Percentiles rank a stretch among this genome's conserved stretches.
Conservation (phyloP, 2,113 vertebrate species). For the Ibidorhyncha struthersii region DNA sequence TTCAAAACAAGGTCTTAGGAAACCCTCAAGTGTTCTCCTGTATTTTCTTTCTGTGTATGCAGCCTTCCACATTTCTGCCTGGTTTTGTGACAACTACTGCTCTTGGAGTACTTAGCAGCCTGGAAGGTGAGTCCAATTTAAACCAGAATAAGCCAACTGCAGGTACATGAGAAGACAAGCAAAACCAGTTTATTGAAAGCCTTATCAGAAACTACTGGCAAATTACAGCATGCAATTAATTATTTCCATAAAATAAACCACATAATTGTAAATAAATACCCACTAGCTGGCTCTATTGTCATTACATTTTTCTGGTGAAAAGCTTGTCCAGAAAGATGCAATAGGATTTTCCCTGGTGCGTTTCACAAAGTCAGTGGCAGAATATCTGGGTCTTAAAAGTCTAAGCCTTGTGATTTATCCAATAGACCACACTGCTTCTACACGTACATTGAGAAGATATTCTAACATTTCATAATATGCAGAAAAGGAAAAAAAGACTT, state of each 20-base stretch:
- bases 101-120: neutral
- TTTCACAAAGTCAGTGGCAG: neutral
- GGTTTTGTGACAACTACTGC: neutral
- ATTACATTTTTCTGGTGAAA: neutral
- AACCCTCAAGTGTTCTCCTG: neutral
- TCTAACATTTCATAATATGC: neutral
- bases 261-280: neutral
- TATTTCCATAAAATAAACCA: neutral
- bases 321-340: neutral
- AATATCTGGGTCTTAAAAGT: neutral
- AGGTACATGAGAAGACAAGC: neutral
- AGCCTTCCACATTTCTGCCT: neutral
- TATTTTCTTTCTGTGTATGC: neutral
- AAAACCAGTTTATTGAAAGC: neutral
- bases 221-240: neutral
- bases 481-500: constrained; percentile 6
- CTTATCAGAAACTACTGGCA: neutral
- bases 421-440: neutral
- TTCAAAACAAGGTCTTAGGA: neutral
- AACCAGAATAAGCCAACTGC: neutral
- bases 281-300: neutral
- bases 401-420: neutral
- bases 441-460: neutral
- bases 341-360: neutral
- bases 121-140: neutral